Evolutionary conservation across 2,888 invertebrate species (phyloP), one percentile per base, ranked within the genome.

Genomic region (Oeneis ivallda): DNA sequence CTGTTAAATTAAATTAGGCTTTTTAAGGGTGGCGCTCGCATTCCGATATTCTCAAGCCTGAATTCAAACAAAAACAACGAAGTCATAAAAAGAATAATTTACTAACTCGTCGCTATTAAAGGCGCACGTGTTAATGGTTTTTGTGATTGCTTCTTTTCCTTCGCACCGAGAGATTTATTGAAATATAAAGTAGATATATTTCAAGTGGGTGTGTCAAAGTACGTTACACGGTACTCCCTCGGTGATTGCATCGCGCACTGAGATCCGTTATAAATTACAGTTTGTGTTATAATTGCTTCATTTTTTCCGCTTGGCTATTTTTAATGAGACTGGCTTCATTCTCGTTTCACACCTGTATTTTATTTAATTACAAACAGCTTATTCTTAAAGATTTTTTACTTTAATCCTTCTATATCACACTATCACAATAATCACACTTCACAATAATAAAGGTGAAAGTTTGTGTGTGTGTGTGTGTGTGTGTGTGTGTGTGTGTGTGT

Each of bases 1-100:
- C 91, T 90, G 86, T 91, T 90, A 90, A 92, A 91, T 92, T 92
- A 92, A 91, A 91, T 92, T 92, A 92, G 88, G 86, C 87, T 86
- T 88, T 89, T 90, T 87, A 87, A 86, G 85, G 85, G 85, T 86
- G 85, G 87, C 84, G 85, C 83, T 83, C 66, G 74, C 84, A 86
- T 87, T 86, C 84, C 84, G 64, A 74, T 81, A 82, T 79, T 80
- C 78, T 78, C 72, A 79, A 75, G 78, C 80, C 83, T 83, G 83
- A 73, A 77, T 71, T 62, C 54, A 67, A 80, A 81, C 71, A 79
- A 79, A 81, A 82, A 62, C 54, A 86, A 81, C 72, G 71, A 69
- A 68, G 64, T 15, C 53, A 53, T 41, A 81, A 79, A 74, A 80
- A 83, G 81, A 81, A 84, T 85, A 85, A 89, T 87, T 85, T 84